Evolutionary conservation across 2,113 vertebrate genomes (phyloP).

Genomic region (Platysternon megacephalum): DNA sequence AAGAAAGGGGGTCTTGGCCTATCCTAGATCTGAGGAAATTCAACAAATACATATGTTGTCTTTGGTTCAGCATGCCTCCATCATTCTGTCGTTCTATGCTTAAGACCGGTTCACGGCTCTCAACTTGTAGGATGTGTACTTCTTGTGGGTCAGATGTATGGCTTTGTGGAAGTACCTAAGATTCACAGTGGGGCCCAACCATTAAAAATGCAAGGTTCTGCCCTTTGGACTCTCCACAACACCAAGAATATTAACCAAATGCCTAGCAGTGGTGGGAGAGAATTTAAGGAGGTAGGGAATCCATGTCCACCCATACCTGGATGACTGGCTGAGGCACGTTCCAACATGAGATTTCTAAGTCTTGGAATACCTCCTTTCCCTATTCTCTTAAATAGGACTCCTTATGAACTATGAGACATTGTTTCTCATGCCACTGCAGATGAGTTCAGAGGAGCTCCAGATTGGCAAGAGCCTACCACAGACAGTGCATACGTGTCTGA

Average conservation of each 20-base stretch:
- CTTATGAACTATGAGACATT: too few relatives aligned
- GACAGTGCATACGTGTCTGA: too few relatives aligned
- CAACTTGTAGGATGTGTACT: too few relatives aligned
- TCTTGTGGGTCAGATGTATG: neutral
- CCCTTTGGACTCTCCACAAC: neutral
- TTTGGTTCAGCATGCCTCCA: neutral
- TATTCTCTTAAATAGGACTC: too few relatives aligned
- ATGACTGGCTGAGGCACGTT: neutral
- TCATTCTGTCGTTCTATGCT: neutral
- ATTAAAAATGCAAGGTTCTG: neutral
- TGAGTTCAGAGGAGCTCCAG: too few relatives aligned
- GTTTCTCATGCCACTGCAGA: too few relatives aligned
- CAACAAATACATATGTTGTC: neutral
- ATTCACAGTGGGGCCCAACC: neutral
- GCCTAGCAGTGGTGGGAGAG: neutral
- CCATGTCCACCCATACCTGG: neutral
- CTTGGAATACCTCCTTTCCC: accelerated
- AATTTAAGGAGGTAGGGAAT: accelerated
- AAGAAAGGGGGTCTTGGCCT: neutral
- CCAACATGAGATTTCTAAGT: neutral
- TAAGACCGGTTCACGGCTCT: neutral
- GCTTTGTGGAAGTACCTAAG: neutral
- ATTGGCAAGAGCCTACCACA: too few relatives aligned
- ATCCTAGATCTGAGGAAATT: neutral
- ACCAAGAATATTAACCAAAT: neutral